Evolutionary conservation across 2,888 invertebrate genomes (phyloP), one percentile per base, ranked within the genome.

Genomic region (Andrena haemorrhoa): DNA sequence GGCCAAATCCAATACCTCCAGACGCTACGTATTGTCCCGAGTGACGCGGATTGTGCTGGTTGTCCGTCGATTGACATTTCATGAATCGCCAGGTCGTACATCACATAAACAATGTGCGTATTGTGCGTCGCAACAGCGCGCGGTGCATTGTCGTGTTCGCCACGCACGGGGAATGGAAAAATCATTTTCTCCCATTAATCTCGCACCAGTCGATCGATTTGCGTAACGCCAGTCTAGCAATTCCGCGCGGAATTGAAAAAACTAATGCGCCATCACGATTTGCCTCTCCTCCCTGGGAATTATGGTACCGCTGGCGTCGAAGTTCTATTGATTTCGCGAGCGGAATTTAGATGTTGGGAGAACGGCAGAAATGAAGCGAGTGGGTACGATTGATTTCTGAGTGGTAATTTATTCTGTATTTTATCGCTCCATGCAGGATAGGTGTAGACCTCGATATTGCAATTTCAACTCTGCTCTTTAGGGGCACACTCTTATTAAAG

Each of bases 61-160:
- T 68, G 63, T 80, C 73, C 61, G 66, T 70, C 83, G 83, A 83
- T 82, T 79, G 86, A 86, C 86, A 70, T 85, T 82, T 84, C 82
- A 68, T 79, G 86, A 81, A 86, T 88, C 78, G 85, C 61, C 71
- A 61, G 85, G 73, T 74, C 80, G 73, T 85, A 83, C 80, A 86
- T 88, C 88, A 85, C 70, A 64, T 76, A 79, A 85, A 88, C 88
- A 88, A 88, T 88, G 75, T 82, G 80, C 75, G 80, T 71, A 86
- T 86, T 88, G 88, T 86, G 68, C 83, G 79, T 56, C 64, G 74
- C 56, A 72, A 75, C 70, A 47, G 29, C 75, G 56, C 49, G 35
- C 58, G 49, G 33, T 41, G 82, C 47, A 85, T 87, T 88, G 82
- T 86, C 68, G 47, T 49, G 60, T 29, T 53, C 26, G 20, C 23